Base-by-base conservation (phyloP, 2,888 invertebrate species). In the Orchestes rusci region DNA sequence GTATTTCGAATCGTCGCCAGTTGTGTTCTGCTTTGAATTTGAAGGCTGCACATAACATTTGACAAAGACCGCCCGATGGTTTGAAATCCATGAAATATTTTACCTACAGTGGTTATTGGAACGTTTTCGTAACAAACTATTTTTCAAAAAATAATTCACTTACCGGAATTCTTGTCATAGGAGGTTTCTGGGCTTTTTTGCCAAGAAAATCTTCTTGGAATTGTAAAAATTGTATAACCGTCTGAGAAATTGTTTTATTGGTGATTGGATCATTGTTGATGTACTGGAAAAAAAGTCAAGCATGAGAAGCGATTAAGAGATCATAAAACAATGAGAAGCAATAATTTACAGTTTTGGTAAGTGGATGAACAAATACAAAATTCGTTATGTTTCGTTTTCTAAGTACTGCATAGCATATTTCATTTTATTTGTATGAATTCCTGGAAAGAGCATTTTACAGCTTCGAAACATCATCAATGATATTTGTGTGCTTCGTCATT, bases 121-220 rank as follows among this genome's bases (percentile, higher is more conserved):
- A 23, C 7, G 23, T 23, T 10, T 23, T 23, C 23, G 23, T 30
- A 12, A 30, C 12, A 30, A 12, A 13, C 12, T 4, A n/a, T 10
- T 30, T 13, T 30, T 8, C n/a, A n/a, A n/a, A n/a, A n/a, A n/a
- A 23, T 10, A 23, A 23, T 18, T 12, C 16, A 48, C 56, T 57
- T 73, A 90, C 89, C 61, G 91, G 91, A 70, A 91, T 81, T 69
- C 88, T 78, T 48, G 88, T 82, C 66, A 88, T 84, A 55, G 85
- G 83, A 53, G 94, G 90, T 65, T 94, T 94, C 38, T 82, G 77
- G 38, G 88, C 86, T 77, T 88, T 90, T 72, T 94, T 93, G 2
- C 95, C 95, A 62, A 95, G 77, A 68, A 88, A 89, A 55, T 93
- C 93, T 66, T 97, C 96, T 72, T 96, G 95, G 69, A 95, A 96